Conservation (phyloP, 1,140 invertebrate species). For the Leptinotarsa texana region DNA sequence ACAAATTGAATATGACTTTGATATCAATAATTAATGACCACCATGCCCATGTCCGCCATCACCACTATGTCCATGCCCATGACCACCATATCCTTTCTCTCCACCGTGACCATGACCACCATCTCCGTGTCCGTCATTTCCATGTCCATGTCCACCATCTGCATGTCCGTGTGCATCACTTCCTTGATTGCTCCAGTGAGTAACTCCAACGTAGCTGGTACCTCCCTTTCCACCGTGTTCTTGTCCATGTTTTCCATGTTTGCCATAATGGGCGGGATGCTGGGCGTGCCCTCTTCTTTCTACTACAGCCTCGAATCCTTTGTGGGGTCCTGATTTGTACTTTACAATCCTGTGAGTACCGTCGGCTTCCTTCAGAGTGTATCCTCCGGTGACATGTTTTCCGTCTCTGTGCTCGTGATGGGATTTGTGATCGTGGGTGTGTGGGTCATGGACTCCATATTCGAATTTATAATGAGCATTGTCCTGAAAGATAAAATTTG, state of each 20-base stretch:
- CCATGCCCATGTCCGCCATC: neutral
- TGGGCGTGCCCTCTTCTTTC: constrained; percentile 41
- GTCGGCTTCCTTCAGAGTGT: constrained; percentile 56
- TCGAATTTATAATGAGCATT: constrained; percentile 55
- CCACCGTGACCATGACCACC: constrained; percentile 2
- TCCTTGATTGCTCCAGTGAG: constrained; percentile 31
- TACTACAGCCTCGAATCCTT: constrained; percentile 51
- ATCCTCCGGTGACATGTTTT: constrained; percentile 55
- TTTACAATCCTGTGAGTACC: constrained; percentile 56
- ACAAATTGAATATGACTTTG: too few species aligned
- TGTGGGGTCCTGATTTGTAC: constrained; percentile 54
- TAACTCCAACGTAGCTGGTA: constrained; percentile 33
- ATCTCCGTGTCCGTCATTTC: constrained; percentile 3
- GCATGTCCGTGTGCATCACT: constrained; percentile 1
- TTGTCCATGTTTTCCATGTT: constrained; percentile 21
- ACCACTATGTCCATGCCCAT: constrained; percentile 26
- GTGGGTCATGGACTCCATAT: constrained; percentile 57
- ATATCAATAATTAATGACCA: too few species aligned
- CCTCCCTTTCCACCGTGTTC: constrained; percentile 24
- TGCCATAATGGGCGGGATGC: constrained; percentile 37
- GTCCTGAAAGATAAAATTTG: neutral
- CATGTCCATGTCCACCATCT: constrained; percentile 1
- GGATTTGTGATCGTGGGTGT: constrained; percentile 58
- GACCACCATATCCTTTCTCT: constrained; percentile 20
- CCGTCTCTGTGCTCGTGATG: constrained; percentile 59